These are phyloP conservation scores for Salmo trutta DNA, from an alignment of 2,797 vertebrate species.

Conservation along the genomic window DNA sequence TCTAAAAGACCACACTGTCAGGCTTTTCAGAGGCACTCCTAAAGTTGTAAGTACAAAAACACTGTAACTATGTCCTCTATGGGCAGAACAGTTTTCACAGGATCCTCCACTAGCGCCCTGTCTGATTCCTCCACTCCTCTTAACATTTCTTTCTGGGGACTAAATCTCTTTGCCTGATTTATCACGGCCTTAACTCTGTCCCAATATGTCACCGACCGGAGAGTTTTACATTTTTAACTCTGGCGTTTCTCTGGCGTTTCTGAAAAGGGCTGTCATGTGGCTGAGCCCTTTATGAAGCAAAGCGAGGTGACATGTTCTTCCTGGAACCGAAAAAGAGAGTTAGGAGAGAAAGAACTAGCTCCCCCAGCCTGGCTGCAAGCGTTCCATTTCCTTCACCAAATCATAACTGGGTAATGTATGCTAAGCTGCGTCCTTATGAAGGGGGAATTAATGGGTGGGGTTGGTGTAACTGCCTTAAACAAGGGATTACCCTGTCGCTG, in stretches of 20 bases:
- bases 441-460: constrained; percentile 80
- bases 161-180: constrained; percentile 63
- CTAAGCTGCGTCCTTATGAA: constrained; percentile 79
- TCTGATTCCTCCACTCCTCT: constrained; percentile 50
- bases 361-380: constrained; percentile 42
- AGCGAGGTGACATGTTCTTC: constrained; percentile 72
- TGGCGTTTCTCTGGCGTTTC: constrained; percentile 32
- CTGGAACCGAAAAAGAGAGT: constrained; percentile 32
- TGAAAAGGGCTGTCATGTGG: constrained; percentile 48
- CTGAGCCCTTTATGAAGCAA: constrained; percentile 64
- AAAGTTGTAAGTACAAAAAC: constrained; percentile 37
- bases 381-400: constrained; percentile 45
- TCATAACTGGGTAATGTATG: constrained; percentile 78
- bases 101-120: constrained; percentile 43
- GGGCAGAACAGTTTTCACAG: constrained; percentile 44
- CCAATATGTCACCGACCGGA: constrained; percentile 57
- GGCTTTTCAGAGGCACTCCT: constrained; percentile 19
- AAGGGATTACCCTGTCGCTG: constrained; percentile 82
- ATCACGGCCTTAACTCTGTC: constrained; percentile 56
- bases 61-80: constrained; percentile 24
- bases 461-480: constrained; percentile 76
- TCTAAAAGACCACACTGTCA: not conserved
- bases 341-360: constrained; percentile 42
- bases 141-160: constrained; percentile 52
- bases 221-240: constrained; percentile 35